These are phyloP conservation scores for Emydura subglobosa DNA, from an alignment of 2,113 vertebrate genomes.

Conservation along the genomic window DNA sequence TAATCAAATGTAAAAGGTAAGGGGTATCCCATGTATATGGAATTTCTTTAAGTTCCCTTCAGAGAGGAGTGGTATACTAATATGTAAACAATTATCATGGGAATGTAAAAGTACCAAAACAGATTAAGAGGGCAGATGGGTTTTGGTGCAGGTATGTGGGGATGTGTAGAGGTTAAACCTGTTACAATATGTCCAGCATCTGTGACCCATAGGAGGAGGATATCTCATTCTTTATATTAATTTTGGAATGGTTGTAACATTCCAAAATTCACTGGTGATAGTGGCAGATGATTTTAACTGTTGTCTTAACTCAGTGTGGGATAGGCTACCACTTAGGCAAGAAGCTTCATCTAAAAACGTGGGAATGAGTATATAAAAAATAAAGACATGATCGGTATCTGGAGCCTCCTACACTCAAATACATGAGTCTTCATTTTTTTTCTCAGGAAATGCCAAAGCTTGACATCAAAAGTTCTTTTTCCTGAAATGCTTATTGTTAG, in stretches of 20 bases:
- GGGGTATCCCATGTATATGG: not conserved
- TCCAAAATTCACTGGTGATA: not conserved
- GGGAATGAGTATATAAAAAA: not conserved
- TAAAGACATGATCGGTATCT: not conserved
- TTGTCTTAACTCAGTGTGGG: not conserved
- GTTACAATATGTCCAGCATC: not conserved
- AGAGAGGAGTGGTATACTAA: not conserved
- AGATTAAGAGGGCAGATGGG: not conserved
- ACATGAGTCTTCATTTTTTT: not conserved
- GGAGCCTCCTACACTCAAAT: not conserved
- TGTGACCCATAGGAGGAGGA: not conserved
- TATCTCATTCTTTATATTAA: not conserved
- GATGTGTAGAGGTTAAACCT: not conserved
- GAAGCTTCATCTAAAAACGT: not conserved
- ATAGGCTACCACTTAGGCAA: not conserved
- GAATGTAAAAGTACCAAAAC: not conserved
- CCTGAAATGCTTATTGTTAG: not conserved
- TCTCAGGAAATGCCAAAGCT: not conserved
- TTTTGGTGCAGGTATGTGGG: not conserved
- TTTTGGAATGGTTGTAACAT: not conserved
- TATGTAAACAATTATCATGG: not conserved
- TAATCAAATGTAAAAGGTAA: not conserved
- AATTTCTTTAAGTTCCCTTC: not conserved
- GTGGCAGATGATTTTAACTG: not conserved
- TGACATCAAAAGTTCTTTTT: not conserved